Evolutionary conservation across 2,888 invertebrate species (phyloP), one percentile per base, ranked within the genome.

Genomic region (Anodontia alba): DNA sequence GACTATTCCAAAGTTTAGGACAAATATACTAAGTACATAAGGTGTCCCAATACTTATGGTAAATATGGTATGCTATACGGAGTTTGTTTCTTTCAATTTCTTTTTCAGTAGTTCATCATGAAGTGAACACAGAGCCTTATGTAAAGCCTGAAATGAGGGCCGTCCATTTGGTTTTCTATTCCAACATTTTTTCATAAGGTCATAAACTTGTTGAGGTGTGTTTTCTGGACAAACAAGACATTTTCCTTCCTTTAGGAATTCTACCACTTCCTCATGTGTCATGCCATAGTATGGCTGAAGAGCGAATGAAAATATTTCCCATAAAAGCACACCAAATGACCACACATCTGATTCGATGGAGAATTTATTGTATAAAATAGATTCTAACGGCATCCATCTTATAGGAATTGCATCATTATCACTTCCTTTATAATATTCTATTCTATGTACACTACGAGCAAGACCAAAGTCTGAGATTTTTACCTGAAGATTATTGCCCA

Each of bases 381-480:
- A 98, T 95, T 99, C 99, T 81, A 98, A 95, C 31, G 99, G 99
- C 98, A 99, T 99, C 99, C 99, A 99, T 94, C 99, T 96, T 33
- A 99, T 98, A 46, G 99, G 99, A 90, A 99, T 98, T 23, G 98
- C 98, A 95, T 94, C 94, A 79, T 92, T 90, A 68, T 94, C 94
- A 81, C 92, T 93, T 97, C 99, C 99, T 95, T 98, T 98, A 94
- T 98, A 99, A 94, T 98, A 98, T 94, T 98, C 98, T 57, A 92
- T 89, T 38, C 91, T 89, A 95, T 98, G 98, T 93, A 99, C 98
- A 95, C 98, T 98, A 94, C 98, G 98, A 20, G 98, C 98, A 49
- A 99, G 95, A 33, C 99, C 99, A 95, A 99, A 99, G 95, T 99
- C 99, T 20, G 99, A 98, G 91, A 99, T 99, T 96, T 99, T 99